Evolutionary conservation across 2,797 vertebrate genomes (phyloP).

Genomic region (Hemitrygon akajei): DNA sequence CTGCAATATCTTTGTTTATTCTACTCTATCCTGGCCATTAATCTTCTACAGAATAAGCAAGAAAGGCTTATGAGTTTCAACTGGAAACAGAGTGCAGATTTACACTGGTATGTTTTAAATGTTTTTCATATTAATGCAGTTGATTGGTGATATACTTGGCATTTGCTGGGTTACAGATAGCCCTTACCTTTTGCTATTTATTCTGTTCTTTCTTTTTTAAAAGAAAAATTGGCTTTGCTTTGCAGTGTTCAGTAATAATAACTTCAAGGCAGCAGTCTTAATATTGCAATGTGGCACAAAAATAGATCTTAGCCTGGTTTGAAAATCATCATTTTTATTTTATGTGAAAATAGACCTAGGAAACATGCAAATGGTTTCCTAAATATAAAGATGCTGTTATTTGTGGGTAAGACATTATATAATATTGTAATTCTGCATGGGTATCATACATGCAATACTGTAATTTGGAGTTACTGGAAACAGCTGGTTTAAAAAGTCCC

Average conservation of each 20-base stretch:
- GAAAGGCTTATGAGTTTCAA: neutral
- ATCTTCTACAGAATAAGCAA: neutral
- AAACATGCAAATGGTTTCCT: neutral
- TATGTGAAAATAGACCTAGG: neutral
- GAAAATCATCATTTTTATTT: neutral
- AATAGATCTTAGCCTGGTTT: neutral
- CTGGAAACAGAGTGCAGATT: neutral
- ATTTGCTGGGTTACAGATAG: neutral
- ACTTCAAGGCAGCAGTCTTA: neutral
- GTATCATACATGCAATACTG: no score
- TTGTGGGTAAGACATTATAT: neutral
- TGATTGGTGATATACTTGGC: neutral
- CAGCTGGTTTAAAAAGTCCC: neutral
- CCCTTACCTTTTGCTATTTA: neutral
- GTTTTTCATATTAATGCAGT: neutral
- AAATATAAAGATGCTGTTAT: neutral
- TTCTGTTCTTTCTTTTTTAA: neutral
- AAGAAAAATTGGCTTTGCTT: neutral
- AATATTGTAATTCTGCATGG: neutral
- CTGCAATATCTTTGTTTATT: conserved; percentile 9
- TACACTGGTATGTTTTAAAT: neutral
- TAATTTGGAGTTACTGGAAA: neutral
- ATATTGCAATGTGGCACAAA: neutral
- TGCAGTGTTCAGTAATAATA: neutral
- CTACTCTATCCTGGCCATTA: neutral